Evolutionary conservation across 2,888 invertebrate genomes (phyloP).

Genomic region (Bellardia pandia): DNA sequence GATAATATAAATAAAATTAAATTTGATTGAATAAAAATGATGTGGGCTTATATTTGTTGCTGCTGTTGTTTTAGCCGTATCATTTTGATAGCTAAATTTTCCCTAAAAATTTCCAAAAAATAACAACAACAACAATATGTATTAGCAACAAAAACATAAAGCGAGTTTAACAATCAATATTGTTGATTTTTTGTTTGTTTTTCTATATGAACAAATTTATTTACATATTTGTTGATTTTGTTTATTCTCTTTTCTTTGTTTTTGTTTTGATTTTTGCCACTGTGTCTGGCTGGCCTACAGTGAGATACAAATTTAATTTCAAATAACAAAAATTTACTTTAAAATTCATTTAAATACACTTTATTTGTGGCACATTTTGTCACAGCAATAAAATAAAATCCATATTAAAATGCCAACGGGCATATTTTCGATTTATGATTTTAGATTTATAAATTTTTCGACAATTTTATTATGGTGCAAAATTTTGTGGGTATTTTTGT

Average conservation of each 20-base stretch:
- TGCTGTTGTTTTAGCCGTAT: background rate
- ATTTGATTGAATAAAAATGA: conserved; percentile 50
- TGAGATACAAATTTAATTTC: conserved; percentile 33
- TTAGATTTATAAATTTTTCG: conserved; percentile 32
- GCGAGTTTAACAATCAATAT: conserved; percentile 16
- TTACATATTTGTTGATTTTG: conserved; percentile 25
- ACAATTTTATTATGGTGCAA: conserved; percentile 31
- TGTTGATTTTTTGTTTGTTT: background rate
- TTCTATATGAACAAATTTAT: background rate
- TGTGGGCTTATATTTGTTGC: background rate
- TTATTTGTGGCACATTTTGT: conserved; percentile 33
- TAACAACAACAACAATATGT: background rate
- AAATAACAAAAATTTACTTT: conserved; percentile 28
- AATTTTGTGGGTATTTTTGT: conserved; percentile 18
- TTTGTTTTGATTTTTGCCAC: background rate
- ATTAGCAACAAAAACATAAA: conserved; percentile 4
- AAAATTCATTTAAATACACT: conserved; percentile 46
- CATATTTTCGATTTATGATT: conserved; percentile 38
- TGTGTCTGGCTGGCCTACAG: background rate
- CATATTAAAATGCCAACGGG: conserved; percentile 37
- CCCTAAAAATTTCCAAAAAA: conserved; percentile 4
- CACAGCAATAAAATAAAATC: conserved; percentile 33
- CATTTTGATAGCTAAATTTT: conserved; percentile 34
- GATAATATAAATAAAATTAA: conserved; percentile 45
- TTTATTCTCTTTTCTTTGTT: background rate